Conservation (phyloP, 2,113 vertebrate genomes). For the Chrysemys picta region DNA sequence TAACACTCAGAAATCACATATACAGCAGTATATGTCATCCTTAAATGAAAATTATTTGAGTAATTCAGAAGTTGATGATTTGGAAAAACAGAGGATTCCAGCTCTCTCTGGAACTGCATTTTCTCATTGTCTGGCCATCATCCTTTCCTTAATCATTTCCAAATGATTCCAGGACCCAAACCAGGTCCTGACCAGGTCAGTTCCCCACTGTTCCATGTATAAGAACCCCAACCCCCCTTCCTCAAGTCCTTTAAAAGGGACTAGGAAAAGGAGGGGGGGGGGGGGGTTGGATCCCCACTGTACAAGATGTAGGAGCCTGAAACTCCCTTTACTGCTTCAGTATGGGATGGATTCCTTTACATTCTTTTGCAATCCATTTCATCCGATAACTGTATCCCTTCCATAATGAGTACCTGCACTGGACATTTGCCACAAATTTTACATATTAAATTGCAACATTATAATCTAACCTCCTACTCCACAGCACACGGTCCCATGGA, state of each 20-base stretch:
- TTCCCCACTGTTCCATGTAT: neutral
- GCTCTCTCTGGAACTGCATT: conserved; percentile 48
- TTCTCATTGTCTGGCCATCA: neutral
- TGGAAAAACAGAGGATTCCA: conserved; percentile 61
- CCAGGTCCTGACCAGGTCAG: neutral
- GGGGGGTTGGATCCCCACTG: neutral
- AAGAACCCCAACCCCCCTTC: neutral
- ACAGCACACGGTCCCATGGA: neutral
- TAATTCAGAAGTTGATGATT: conserved; percentile 70
- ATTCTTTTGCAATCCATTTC: neutral
- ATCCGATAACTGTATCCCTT: neutral
- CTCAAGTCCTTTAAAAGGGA: neutral
- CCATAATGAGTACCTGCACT: neutral
- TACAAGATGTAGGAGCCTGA: neutral
- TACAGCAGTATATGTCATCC: conserved; percentile 55
- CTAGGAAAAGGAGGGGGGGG: neutral
- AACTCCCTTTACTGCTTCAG: neutral
- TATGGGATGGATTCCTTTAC: neutral
- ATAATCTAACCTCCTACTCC: neutral
- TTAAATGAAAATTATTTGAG: conserved; percentile 62
- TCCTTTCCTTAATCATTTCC: neutral
- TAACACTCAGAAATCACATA: conserved; percentile 59
- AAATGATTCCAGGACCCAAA: neutral
- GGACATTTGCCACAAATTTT: neutral
- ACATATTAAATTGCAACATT: neutral